phyloP scores from a whole-genome alignment of 2,888 invertebrate genomes.

The Andricus quercusramuli region DNA sequence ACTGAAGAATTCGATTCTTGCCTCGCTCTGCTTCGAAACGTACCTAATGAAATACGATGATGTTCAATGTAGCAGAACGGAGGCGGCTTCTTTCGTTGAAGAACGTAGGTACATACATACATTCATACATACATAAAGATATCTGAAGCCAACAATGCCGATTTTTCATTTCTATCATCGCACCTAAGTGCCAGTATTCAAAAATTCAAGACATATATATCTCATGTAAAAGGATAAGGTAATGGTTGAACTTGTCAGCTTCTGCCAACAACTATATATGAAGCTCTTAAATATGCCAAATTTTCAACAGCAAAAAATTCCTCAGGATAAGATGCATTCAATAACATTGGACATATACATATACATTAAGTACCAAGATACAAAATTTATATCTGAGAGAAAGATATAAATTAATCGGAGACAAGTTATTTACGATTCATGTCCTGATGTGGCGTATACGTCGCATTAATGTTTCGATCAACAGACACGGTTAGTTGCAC shows the following conservation, averaged over 20 bases:
- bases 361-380: not conserved
- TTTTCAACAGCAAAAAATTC: not conserved
- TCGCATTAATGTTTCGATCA: slow-evolving; percentile 8
- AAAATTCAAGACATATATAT: slow-evolving; percentile 45
- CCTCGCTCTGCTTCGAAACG: slow-evolving; percentile 18
- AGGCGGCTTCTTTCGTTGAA: slow-evolving; percentile 52
- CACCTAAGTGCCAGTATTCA: slow-evolving; percentile 52
- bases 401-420: not conserved
- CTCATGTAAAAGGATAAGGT: slow-evolving; percentile 13
- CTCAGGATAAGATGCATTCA: no score
- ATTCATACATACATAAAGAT: not conserved
- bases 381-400: not conserved
- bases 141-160: slow-evolving; percentile 49
- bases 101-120: slow-evolving; percentile 44
- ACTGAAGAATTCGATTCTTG: not conserved
- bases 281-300: not conserved
- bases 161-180: slow-evolving; percentile 49
- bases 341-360: not conserved
- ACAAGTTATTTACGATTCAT: not conserved
- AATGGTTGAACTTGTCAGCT: slow-evolving; percentile 3
- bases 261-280: not conserved
- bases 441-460: not conserved
- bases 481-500: slow-evolving; percentile 6
- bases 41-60: slow-evolving; percentile 41
- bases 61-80: slow-evolving; percentile 55